These are phyloP conservation scores for Apodemia hepburni DNA, from an alignment of 2,888 invertebrate genomes.

Conservation along the genomic window DNA sequence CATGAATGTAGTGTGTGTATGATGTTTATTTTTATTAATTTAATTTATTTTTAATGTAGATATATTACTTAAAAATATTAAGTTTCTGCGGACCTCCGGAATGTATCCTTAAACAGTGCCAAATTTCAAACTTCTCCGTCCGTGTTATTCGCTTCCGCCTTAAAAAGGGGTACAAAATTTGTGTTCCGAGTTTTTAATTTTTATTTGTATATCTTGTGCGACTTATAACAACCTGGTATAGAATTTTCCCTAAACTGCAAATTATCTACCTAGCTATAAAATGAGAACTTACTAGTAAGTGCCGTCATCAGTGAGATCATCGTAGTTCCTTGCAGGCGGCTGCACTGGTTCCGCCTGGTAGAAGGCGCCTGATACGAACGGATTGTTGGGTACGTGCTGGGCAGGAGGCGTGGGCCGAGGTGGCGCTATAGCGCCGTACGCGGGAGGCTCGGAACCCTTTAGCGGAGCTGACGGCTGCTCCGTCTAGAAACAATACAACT, in stretches of 20 bases:
- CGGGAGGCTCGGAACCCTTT: conserved; percentile 54
- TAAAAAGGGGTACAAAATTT: no score
- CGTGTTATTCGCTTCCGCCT: no score
- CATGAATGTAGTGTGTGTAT: no score
- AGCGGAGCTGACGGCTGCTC: conserved; percentile 60
- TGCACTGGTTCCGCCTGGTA: conserved; percentile 83
- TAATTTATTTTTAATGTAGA: no score
- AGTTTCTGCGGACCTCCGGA: no score
- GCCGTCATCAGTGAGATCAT: conserved; percentile 59
- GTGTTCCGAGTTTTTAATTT: no score
- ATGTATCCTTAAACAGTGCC: no score
- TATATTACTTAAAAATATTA: no score
- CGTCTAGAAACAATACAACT: conserved; percentile 42
- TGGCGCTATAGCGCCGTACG: conserved; percentile 65
- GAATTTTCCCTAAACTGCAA: conserved; percentile 34
- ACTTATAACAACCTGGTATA: background rate
- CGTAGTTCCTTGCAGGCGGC: conserved; percentile 80
- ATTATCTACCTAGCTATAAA: conserved; percentile 43
- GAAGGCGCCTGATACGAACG: conserved; percentile 80
- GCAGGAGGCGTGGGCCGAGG: conserved; percentile 76
- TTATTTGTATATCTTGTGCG: background rate
- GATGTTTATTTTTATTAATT: no score
- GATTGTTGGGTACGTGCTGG: conserved; percentile 80
- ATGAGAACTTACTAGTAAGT: conserved; percentile 47
- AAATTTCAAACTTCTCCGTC: no score